phyloP scores from a whole-genome alignment of 2,888 invertebrate species.

The Drosophila nr. perissopoda region DNA sequence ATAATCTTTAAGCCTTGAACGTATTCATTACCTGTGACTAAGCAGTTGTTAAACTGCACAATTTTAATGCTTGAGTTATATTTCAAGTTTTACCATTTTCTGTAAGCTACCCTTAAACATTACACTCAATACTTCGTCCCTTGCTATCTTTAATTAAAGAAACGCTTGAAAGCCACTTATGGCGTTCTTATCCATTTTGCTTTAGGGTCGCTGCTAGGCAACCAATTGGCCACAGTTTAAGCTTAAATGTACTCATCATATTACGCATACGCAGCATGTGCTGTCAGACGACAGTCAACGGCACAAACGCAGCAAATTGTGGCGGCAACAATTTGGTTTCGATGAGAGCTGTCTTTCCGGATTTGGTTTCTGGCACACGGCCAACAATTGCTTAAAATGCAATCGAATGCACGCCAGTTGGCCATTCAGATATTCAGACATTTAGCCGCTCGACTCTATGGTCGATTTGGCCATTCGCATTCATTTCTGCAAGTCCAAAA shows the following conservation, averaged over 20 bases:
- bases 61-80: background rate
- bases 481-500: slow-evolving; percentile 38
- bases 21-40: background rate
- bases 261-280: slow-evolving; percentile 62
- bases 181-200: slow-evolving; percentile 22
- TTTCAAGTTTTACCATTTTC: background rate
- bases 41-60: background rate
- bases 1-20: background rate
- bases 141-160: background rate
- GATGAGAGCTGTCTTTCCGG: slow-evolving; percentile 49
- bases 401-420: slow-evolving; percentile 61
- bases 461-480: slow-evolving; percentile 12
- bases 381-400: slow-evolving; percentile 64
- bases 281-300: slow-evolving; percentile 4
- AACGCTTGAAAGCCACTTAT: background rate
- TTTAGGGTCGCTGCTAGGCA: slow-evolving; percentile 14
- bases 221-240: slow-evolving; percentile 42
- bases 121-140: background rate
- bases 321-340: slow-evolving; percentile 29
- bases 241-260: slow-evolving; percentile 35
- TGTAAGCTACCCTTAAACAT: too few species aligned
- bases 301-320: slow-evolving; percentile 24
- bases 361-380: slow-evolving; percentile 65
- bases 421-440: slow-evolving; percentile 17
- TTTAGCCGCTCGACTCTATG: slow-evolving; percentile 2